A percentile compares a stretch with the other conserved stretches of the same genome.
Conservation (phyloP, 2,888 invertebrate species). For the Eucera pruinosa region DNA sequence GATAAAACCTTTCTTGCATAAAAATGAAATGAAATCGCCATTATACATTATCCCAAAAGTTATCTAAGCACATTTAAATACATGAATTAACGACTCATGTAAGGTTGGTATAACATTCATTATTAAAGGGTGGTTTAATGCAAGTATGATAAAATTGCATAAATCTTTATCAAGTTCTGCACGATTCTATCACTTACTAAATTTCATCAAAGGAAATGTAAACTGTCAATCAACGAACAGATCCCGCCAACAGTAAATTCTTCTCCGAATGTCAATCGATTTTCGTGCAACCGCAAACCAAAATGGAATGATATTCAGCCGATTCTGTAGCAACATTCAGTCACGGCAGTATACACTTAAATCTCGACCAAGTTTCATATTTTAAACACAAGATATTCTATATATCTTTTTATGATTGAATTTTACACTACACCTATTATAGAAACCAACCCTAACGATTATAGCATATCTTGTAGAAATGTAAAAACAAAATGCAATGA, state of each 20-base stretch:
- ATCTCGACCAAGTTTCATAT: neutral
- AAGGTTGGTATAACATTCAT: too few relatives aligned
- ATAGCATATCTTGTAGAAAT: too few relatives aligned
- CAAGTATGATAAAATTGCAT: neutral
- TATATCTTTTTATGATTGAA: neutral
- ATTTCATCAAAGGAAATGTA: slow-evolving; percentile 16
- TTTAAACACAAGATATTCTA: neutral
- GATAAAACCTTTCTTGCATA: too few relatives aligned
- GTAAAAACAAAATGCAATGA: too few relatives aligned
- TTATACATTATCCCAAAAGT: too few relatives aligned
- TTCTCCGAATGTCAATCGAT: slow-evolving; percentile 24
- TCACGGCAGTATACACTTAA: neutral
- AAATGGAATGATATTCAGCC: slow-evolving; percentile 12
- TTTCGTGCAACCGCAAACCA: slow-evolving; percentile 24
- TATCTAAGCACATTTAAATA: too few relatives aligned
- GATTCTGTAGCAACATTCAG: neutral
- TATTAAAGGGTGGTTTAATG: too few relatives aligned
- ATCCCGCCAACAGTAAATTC: slow-evolving; percentile 6
- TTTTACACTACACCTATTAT: too few relatives aligned
- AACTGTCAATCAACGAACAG: slow-evolving; percentile 23
- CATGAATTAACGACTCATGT: too few relatives aligned
- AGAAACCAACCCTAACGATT: too few relatives aligned
- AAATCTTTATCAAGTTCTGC: neutral
- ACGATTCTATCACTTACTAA: neutral
- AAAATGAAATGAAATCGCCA: too few relatives aligned